Conservation (phyloP, 2,888 invertebrate genomes). For the Eupithecia subumbrata region DNA sequence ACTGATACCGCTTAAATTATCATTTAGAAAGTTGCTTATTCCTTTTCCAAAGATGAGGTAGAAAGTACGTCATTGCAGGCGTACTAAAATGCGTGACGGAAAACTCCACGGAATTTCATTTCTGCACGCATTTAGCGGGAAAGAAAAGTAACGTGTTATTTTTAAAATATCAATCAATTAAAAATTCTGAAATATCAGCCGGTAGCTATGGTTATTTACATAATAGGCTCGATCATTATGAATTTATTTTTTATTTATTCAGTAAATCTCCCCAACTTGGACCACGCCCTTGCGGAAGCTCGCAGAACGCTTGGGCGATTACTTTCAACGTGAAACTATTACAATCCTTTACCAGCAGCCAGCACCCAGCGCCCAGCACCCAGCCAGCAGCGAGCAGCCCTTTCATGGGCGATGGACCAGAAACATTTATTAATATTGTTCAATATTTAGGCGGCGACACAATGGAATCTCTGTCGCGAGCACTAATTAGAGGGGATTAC, state of each 20-base stretch:
- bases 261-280: slow-evolving; percentile 45
- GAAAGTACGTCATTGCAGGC: no score
- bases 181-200: no score
- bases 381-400: slow-evolving; percentile 49
- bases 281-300: slow-evolving; percentile 60
- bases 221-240: no score
- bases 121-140: no score
- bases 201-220: no score
- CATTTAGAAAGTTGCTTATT: no score
- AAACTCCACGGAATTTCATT: no score
- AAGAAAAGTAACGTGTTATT: no score
- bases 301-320: slow-evolving; percentile 60
- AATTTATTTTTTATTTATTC: background rate
- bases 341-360: slow-evolving; percentile 75
- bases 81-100: no score
- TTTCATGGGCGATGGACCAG: slow-evolving; percentile 75
- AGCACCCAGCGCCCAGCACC: slow-evolving; percentile 53
- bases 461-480: slow-evolving; percentile 55
- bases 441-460: slow-evolving; percentile 73
- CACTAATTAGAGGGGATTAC: slow-evolving; percentile 51
- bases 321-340: slow-evolving; percentile 68
- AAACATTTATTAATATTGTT: slow-evolving; percentile 73
- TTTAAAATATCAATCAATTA: no score
- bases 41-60: no score
- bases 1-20: no score